Base-by-base conservation (phyloP, 2,113 vertebrate genomes). In the Psittacus erithacus region DNA sequence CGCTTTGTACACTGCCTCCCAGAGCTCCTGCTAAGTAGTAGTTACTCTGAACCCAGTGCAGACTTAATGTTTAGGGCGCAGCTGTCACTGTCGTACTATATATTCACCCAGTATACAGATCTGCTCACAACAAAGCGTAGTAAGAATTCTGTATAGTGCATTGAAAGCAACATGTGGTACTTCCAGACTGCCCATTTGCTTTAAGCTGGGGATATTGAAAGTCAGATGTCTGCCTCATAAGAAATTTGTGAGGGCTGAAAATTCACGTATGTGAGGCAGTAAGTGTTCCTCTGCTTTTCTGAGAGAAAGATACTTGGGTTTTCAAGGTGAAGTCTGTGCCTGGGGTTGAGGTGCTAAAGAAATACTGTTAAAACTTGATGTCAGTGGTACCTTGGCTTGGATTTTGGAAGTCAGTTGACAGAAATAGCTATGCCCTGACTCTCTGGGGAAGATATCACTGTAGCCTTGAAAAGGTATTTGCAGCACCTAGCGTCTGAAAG, bases 1-100 rank as follows among this genome's bases (percentile, higher is more conserved):
- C 71, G n/a, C 83, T 83, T 86, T 29, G 53, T 90, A n/a, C 3
- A 0, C 52, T 62, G 84, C 82, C 87, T 95, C 70, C 74, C 70
- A 35, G 84, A 82, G 70, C 87, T 91, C 81, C 70, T 70, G 85
- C 78, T 83, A 62, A 86, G 86, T 6, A 49, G 38, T 24, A 46
- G 77, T 90, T 78, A 39, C 86, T 71, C 43, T 35, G 76, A 83
- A 53, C n/a, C 29, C 50, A 0, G 50, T 6, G 69, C 81, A 85
- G 86, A 13, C 1, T 10, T 82, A 60, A 16, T 44, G 75, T 84
- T 76, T 89, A 93, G 89, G 70, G 65, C 49, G 41, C 95, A 96
- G 90, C 96, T 96, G 93, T 94, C 59, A 47, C 91, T 82, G 31
- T 62, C 22, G 14, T 85, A 11, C 87, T 95, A 70, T 91, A 82